Base-by-base conservation (phyloP, 23 tunicate genomes). In the Phallusia fumigata region DNA sequence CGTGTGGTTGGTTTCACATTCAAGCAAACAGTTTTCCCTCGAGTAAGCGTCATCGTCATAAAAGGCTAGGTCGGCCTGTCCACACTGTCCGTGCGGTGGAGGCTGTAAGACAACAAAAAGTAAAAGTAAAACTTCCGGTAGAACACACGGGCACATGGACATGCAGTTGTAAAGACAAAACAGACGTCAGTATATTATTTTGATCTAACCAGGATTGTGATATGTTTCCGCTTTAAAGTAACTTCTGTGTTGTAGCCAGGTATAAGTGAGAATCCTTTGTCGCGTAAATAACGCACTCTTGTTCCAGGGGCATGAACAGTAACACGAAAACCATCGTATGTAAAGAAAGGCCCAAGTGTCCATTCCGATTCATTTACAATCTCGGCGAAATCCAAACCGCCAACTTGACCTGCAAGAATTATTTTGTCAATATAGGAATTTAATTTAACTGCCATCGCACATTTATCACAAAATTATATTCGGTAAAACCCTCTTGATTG, bases 1-100 rank as follows among this genome's bases (percentile, higher is more conserved):
- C 26, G 73, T 72, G 76, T 72, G 44, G 24, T 86, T 73, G 35
- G 84, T 69, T 69, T 69, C 53, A 36, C 89, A 86, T 72, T 86
- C 89, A 21, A 79, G 65, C 33, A 69, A 32, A 44, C 89, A 86
- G 18, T 83, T 40, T 24, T 44, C 79, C 33, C 72, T 33, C 3
- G 89, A 40, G 79, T 86, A 86, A 13, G n/a, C 26, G 30, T 28
- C n/a, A 24, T 24, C 18, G 16, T 69, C 69, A 36, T 36, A 80
- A 73, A 53, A 79, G 21, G 28, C 3, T 19, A 86, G 84, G 13
- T 69, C 24, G n/a, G 73, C 35, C 30, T 49, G 36, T 49, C 89
- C 89, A 73, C 89, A 86, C 45, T 79, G 79, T 15, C 89, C 89
- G 77, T 79, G 64, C n/a, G 89, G 89, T 21, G 84, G 84, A 33